Evolutionary conservation across 2,797 vertebrate species (phyloP).

Genomic region (Tolypeutes matacus): DNA sequence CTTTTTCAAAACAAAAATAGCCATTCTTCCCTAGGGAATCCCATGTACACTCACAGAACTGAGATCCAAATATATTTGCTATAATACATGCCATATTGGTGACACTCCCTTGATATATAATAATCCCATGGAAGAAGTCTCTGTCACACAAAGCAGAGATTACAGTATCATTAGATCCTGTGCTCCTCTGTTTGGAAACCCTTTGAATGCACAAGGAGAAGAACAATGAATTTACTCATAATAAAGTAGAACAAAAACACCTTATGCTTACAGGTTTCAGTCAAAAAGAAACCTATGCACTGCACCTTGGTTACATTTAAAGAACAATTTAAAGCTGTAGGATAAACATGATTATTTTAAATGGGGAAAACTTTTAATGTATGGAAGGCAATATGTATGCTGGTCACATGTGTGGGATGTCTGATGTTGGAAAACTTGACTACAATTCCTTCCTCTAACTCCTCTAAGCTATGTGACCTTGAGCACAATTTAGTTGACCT

Average conservation of each 20-base stretch:
- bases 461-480: not conserved
- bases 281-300: not conserved
- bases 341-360: conserved; percentile 36
- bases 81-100: not conserved
- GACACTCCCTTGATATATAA: not conserved
- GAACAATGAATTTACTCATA: not conserved
- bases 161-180: not conserved
- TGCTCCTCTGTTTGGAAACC: not conserved
- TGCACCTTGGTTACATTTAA: not conserved
- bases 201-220: not conserved
- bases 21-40: not conserved
- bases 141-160: not conserved
- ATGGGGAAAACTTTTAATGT: not conserved
- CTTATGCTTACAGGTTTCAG: not conserved
- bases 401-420: not conserved
- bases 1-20: not conserved
- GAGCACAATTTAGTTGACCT: not conserved
- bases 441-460: not conserved
- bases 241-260: not conserved
- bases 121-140: not conserved
- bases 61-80: not conserved
- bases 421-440: not conserved
- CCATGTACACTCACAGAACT: not conserved
- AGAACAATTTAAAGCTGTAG: not conserved
- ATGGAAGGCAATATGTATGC: not conserved